A percentile compares a stretch with the other conserved stretches of the same genome.
phyloP scores from a whole-genome alignment of 2,888 invertebrate genomes.

The Ochropleura leucogaster region DNA sequence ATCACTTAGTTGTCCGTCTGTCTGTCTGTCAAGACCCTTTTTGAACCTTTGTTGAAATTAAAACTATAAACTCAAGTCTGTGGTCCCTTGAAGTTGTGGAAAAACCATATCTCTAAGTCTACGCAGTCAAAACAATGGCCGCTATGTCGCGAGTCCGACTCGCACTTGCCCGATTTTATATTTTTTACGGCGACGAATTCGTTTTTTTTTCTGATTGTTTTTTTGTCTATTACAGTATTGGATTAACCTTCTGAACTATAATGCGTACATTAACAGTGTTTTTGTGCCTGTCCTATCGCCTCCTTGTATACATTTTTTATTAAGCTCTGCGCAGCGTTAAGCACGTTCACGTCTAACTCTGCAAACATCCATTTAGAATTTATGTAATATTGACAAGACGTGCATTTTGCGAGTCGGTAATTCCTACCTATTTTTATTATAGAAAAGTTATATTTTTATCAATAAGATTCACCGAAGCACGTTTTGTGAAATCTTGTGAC shows the following conservation, averaged over 20 bases:
- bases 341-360: slow-evolving; percentile 45
- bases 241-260: slow-evolving; percentile 27
- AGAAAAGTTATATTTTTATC: not conserved
- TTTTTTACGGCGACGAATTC: too few species aligned
- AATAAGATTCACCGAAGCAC: slow-evolving; percentile 7
- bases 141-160: too few species aligned
- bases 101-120: too few species aligned
- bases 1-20: too few species aligned
- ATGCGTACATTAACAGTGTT: slow-evolving; percentile 1
- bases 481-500: not conserved
- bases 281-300: slow-evolving; percentile 41
- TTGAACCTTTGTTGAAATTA: too few species aligned
- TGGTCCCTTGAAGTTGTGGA: too few species aligned
- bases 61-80: too few species aligned
- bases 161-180: too few species aligned
- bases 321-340: slow-evolving; percentile 8
- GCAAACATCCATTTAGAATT: slow-evolving; percentile 37
- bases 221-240: too few species aligned
- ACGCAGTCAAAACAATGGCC: too few species aligned
- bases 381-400: slow-evolving; percentile 47
- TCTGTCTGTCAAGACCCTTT: too few species aligned
- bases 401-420: slow-evolving; percentile 2
- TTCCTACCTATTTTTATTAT: slow-evolving; percentile 8
- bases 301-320: slow-evolving; percentile 48
- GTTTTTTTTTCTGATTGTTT: too few species aligned